Base-by-base conservation (phyloP, 2,888 invertebrate species). In the Epistrophella euchroma region DNA sequence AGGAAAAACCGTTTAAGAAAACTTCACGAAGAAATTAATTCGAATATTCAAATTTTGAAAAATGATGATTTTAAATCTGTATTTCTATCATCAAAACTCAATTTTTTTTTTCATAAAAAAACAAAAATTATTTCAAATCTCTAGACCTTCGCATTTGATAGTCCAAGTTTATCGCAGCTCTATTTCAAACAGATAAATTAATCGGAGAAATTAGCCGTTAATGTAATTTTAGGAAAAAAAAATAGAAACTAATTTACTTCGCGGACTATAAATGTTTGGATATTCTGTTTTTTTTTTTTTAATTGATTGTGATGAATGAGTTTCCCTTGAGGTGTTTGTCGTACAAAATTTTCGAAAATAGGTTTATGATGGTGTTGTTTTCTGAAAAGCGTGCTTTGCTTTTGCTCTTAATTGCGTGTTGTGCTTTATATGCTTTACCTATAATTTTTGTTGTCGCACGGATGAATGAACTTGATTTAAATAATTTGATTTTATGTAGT, bases 271-370 rank as follows among this genome's bases (percentile, higher is more conserved):
- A 28, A 45, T 17, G 0, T 45, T 28, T 9, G 25, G 2, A n/a
- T 40, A 11, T n/a, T 35, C 25, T 43, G 35, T 13, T 17, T 60
- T 40, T n/a, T n/a, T 22, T 55, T 47, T 28, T 58, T 60, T 40
- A 55, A 52, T 56, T 43, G 70, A 32, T 50, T 52, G 58, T 73
- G 50, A 79, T 68, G 58, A 58, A 79, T 79, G 73, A 43, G 32
- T 58, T 55, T 60, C 62, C 60, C 62, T 56, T 47, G 52, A 60
- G 45, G 19, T 50, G 35, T 35, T 32, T 35, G 5, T 50, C 22
- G 45, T 50, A 22, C 13, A 32, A 19, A 50, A 15, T 50, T 11
- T 37, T 52, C 15, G 47, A 35, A 68, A 68, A 52, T 68, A 68
- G 68, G 50, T 68, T 68, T 68, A 45, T 32, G 32, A 37, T 15